These are phyloP conservation scores for Elephantulus edwardii DNA, from an alignment of 2,113 vertebrate genomes.

Conservation along the genomic window DNA sequence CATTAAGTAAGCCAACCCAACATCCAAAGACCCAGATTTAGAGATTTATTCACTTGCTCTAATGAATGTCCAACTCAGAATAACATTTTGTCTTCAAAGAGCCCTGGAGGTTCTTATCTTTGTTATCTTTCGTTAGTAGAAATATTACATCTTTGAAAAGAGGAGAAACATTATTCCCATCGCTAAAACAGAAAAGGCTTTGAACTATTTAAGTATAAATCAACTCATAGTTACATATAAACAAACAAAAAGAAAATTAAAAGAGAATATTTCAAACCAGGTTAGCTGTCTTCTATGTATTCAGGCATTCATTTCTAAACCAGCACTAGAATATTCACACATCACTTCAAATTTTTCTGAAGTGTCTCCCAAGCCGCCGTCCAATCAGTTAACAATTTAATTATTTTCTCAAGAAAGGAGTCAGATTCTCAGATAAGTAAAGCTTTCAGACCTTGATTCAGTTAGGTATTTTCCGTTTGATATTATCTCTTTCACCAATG, in stretches of 20 bases:
- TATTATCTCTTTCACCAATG: not conserved
- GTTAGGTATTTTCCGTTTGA: not conserved
- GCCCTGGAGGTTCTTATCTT: constrained; percentile 55
- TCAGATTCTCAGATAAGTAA: not conserved
- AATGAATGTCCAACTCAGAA: constrained; percentile 62
- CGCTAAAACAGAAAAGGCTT: constrained; percentile 63
- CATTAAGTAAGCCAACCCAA: constrained; percentile 56
- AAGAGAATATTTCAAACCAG: constrained; percentile 49
- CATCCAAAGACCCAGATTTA: constrained; percentile 59
- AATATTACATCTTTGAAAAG: constrained; percentile 71
- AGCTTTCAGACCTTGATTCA: not conserved
- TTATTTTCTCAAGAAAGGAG: not conserved
- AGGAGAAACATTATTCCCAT: constrained; percentile 69
- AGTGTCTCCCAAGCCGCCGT: not conserved
- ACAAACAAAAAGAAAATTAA: constrained; percentile 48
- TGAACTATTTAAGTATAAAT: constrained; percentile 71
- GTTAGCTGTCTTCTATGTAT: not conserved
- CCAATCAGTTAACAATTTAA: not conserved
- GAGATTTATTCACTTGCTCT: constrained; percentile 16
- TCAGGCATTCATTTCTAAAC: constrained; percentile 41
- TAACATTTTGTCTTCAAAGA: constrained; percentile 65
- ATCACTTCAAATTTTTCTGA: not conserved
- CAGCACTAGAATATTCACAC: not conserved
- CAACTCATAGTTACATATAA: constrained; percentile 56
- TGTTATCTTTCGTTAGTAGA: constrained; percentile 69